A percentile compares a stretch with the other conserved stretches of the same genome.
Conservation (phyloP, 2,888 invertebrate genomes). For the Chymomyza caudatula region DNA sequence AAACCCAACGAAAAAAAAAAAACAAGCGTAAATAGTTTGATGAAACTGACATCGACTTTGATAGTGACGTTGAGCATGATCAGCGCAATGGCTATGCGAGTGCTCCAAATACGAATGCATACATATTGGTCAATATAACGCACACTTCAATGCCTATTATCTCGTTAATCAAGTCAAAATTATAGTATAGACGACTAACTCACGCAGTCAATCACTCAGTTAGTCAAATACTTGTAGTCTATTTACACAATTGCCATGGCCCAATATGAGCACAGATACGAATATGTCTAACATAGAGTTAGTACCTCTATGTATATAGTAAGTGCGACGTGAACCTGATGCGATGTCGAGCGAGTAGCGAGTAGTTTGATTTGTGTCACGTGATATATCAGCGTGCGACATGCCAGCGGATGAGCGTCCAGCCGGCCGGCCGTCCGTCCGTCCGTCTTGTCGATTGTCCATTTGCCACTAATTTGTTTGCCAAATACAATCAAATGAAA, state of each 20-base stretch:
- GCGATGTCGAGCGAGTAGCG: background rate
- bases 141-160: slow-evolving; percentile 39
- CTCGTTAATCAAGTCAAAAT: slow-evolving; percentile 25
- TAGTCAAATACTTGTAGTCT: slow-evolving; percentile 21
- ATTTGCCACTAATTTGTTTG: slow-evolving; percentile 24
- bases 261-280: slow-evolving; percentile 34
- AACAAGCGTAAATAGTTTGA: background rate
- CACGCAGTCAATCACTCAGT: slow-evolving; percentile 13
- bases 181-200: slow-evolving; percentile 35
- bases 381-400: slow-evolving; percentile 27
- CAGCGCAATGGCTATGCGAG: background rate
- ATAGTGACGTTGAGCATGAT: slow-evolving; percentile 3
- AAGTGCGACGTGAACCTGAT: slow-evolving; percentile 10
- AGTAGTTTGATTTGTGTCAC: slow-evolving; percentile 40
- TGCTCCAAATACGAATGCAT: slow-evolving; percentile 5
- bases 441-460: background rate
- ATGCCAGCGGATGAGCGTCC: background rate
- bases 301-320: slow-evolving; percentile 3
- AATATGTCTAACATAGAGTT: too few relatives aligned
- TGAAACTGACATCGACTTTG: slow-evolving; percentile 12
- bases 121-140: slow-evolving; percentile 32
- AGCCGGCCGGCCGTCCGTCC: too few relatives aligned
- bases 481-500: slow-evolving; percentile 15
- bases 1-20: background rate
- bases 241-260: slow-evolving; percentile 39